These are phyloP conservation scores for Oxycera nigricornis DNA, from an alignment of 2,888 invertebrate species.

Conservation along the genomic window DNA sequence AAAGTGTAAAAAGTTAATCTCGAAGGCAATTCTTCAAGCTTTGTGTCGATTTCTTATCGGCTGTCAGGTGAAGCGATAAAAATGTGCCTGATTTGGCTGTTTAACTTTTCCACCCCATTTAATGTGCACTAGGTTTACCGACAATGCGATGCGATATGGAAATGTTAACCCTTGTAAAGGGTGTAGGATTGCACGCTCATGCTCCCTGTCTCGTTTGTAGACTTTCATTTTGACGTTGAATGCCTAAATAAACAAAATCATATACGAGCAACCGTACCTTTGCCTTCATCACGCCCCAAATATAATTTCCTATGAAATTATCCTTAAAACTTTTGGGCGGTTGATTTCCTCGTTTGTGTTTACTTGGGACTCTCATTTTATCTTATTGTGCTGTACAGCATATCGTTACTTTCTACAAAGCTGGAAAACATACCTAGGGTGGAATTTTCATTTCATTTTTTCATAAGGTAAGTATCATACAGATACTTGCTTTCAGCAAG, in stretches of 20 bases:
- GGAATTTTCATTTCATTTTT: neutral
- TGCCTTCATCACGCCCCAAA: constrained; percentile 5
- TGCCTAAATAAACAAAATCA: constrained; percentile 28
- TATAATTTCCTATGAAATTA: constrained; percentile 23
- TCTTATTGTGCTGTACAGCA: neutral
- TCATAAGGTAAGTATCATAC: neutral
- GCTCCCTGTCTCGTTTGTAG: neutral
- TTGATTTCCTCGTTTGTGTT: constrained; percentile 29
- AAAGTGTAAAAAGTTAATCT: constrained; percentile 37
- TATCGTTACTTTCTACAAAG: neutral
- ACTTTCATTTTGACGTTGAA: constrained; percentile 2
- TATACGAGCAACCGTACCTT: constrained; percentile 22
- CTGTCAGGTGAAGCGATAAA: constrained; percentile 34
- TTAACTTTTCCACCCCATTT: constrained; percentile 21
- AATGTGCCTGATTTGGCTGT: constrained; percentile 25
- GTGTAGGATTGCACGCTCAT: neutral
- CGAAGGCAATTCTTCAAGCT: constrained; percentile 36
- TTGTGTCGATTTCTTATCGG: constrained; percentile 25
- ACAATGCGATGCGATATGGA: constrained; percentile 5
- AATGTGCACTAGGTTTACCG: constrained; percentile 1
- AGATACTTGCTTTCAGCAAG: neutral
- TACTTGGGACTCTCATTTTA: constrained; percentile 30
- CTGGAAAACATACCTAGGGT: neutral
- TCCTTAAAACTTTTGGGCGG: constrained; percentile 18
- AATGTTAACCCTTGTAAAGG: constrained; percentile 7